phyloP scores from a whole-genome alignment of 2,888 invertebrate species.

The Chydorus sphaericus region DNA sequence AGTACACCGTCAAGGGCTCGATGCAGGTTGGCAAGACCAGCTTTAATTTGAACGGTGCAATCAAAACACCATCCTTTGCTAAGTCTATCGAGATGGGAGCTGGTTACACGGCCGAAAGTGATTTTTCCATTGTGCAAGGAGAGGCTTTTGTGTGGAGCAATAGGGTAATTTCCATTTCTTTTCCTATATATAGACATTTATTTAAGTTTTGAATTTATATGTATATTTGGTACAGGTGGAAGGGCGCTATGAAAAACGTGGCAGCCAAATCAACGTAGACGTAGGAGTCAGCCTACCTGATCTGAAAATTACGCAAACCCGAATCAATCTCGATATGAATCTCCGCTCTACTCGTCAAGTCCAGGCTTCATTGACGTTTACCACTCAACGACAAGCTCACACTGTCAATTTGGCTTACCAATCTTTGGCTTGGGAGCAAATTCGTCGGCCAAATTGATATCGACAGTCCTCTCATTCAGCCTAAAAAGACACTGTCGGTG shows the following conservation, averaged over 20 bases:
- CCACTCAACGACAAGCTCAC: neutral
- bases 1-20: constrained; percentile 1
- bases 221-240: no score
- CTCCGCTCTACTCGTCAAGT: neutral
- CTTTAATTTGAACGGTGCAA: constrained; percentile 1
- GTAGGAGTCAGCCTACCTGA: neutral
- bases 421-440: neutral
- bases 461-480: constrained; percentile 12
- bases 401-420: neutral
- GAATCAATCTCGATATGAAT: neutral
- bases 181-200: no score
- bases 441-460: constrained; percentile 5
- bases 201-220: no score
- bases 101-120: neutral
- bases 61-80: neutral
- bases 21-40: constrained; percentile 2
- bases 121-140: neutral
- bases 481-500: constrained; percentile 5
- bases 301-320: neutral
- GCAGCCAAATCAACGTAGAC: neutral
- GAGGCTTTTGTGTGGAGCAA: constrained; percentile 12
- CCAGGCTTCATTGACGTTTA: neutral
- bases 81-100: constrained; percentile 1
- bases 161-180: no score
- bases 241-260: neutral